These are phyloP conservation scores for Mirounga angustirostris DNA, from an alignment of 2,113 vertebrate genomes.

Conservation along the genomic window DNA sequence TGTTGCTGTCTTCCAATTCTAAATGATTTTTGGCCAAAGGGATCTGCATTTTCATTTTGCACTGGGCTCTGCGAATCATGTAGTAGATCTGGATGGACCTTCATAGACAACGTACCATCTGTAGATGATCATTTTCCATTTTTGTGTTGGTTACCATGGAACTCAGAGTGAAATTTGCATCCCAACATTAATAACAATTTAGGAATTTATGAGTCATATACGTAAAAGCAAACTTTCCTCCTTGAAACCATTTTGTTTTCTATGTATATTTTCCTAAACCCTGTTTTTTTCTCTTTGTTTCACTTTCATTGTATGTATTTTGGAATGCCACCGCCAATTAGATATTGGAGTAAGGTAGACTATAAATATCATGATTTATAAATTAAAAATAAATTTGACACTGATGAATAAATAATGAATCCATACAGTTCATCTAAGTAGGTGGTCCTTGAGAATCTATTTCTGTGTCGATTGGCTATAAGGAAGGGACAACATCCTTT, in stretches of 20 bases:
- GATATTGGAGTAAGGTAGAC: neutral
- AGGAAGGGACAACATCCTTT: neutral
- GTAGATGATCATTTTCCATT: neutral
- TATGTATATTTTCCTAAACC: neutral
- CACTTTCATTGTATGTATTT: neutral
- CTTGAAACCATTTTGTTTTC: neutral
- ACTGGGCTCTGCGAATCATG: neutral
- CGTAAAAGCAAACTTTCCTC: neutral
- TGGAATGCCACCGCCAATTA: neutral
- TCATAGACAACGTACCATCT: neutral
- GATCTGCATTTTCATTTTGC: neutral
- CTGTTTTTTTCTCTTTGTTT: neutral
- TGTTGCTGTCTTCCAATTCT: neutral
- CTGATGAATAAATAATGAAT: neutral
- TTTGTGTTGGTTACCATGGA: neutral
- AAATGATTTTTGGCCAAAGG: neutral
- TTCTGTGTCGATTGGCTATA: neutral
- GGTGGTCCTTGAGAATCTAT: neutral
- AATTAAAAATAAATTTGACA: neutral
- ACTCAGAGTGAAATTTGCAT: neutral
- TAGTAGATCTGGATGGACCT: neutral
- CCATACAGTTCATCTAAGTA: neutral
- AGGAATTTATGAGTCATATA: neutral
- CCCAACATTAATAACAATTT: neutral
- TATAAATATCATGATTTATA: neutral